These are phyloP conservation scores for Orthonyx spaldingii DNA, from an alignment of 2,113 vertebrate species.

Conservation along the genomic window DNA sequence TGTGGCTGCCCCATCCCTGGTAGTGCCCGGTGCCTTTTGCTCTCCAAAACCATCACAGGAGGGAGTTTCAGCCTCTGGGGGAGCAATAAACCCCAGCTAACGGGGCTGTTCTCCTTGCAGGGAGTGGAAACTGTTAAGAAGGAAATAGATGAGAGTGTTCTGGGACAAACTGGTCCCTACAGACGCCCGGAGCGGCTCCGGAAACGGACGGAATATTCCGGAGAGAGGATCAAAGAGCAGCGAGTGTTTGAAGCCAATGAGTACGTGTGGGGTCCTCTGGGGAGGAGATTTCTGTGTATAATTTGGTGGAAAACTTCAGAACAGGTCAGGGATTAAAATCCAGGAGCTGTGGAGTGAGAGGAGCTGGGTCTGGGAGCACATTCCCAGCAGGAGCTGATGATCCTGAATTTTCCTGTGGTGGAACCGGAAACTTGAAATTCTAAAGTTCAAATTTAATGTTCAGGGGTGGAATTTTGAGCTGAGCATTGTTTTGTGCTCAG, in stretches of 20 bases:
- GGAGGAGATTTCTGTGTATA: fast-evolving
- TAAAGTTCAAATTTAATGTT: fast-evolving
- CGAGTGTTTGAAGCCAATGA: slow-evolving; percentile 89
- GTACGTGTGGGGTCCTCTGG: slow-evolving; percentile 63
- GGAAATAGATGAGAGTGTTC: slow-evolving; percentile 84
- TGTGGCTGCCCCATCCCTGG: not conserved
- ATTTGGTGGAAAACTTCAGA: not conserved
- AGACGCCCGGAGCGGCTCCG: slow-evolving; percentile 81
- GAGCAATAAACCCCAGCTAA: not conserved
- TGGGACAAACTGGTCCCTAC: slow-evolving; percentile 87
- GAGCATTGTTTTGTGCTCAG: fast-evolving
- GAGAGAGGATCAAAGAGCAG: slow-evolving; percentile 76
- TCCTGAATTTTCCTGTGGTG: fast-evolving
- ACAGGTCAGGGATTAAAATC: not conserved
- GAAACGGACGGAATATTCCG: slow-evolving; percentile 88
- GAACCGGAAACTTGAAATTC: not conserved
- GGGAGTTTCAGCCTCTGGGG: not conserved
- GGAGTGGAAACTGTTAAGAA: slow-evolving; percentile 90
- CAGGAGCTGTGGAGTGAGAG: not conserved
- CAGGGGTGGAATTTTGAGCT: not conserved
- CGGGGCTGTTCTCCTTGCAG: slow-evolving; percentile 49
- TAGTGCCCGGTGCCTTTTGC: fast-evolving
- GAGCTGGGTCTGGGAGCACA: not conserved
- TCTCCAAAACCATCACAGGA: not conserved
- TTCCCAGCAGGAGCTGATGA: not conserved